A percentile compares a stretch with the other conserved stretches of the same genome.
These are phyloP conservation scores for Geopemphigus sp. DNA, from an alignment of 1,140 invertebrate species.

Conservation along the genomic window DNA sequence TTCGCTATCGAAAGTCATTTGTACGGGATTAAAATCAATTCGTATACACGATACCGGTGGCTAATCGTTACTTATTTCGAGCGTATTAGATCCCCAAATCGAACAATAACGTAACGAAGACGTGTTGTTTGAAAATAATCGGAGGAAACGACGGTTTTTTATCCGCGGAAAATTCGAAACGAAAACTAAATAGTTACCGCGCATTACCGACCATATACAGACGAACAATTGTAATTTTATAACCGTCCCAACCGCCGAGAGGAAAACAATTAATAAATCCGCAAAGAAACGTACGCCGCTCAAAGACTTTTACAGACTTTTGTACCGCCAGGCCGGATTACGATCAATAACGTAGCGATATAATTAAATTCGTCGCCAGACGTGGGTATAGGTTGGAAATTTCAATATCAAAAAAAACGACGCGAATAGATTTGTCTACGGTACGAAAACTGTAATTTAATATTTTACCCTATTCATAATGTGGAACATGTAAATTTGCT, in stretches of 20 bases:
- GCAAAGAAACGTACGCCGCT: neutral
- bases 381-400: neutral
- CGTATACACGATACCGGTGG: neutral
- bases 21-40: neutral
- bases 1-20: neutral
- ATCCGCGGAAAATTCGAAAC: neutral
- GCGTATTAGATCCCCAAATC: neutral
- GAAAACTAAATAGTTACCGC: neutral
- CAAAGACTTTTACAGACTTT: neutral
- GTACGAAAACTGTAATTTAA: neutral
- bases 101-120: neutral
- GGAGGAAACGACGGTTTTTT: neutral
- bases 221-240: slow-evolving; percentile 4
- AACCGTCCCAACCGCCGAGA: neutral
- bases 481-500: neutral
- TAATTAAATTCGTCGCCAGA: neutral
- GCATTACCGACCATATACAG: neutral
- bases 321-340: neutral
- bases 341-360: neutral
- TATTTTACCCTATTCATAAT: neutral
- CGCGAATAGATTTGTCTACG: neutral
- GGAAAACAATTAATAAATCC: neutral
- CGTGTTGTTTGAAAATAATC: neutral
- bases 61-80: neutral
- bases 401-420: neutral